Evolutionary conservation across 2,113 vertebrate genomes (phyloP).

Genomic region (Cinclus mexicanus): DNA sequence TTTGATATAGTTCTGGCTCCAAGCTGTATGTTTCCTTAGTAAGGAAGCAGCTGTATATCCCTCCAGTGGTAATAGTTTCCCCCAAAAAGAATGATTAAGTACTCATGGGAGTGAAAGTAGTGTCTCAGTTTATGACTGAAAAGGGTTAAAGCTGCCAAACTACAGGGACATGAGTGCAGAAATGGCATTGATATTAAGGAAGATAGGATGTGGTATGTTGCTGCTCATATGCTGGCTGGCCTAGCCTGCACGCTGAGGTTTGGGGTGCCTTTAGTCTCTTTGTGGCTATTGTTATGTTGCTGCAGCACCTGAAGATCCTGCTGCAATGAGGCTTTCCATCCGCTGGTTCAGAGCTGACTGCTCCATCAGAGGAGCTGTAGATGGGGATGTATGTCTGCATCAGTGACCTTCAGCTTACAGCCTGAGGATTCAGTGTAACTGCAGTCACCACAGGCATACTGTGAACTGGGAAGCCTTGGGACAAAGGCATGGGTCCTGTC

Average conservation of each 20-base stretch:
- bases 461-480: not conserved
- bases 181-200: not conserved
- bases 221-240: not conserved
- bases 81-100: fast-evolving
- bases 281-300: not conserved
- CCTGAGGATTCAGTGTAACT: not conserved
- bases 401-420: not conserved
- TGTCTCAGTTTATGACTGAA: not conserved
- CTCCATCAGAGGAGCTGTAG: not conserved
- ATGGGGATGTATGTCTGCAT: not conserved
- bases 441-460: not conserved
- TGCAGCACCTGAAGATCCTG: not conserved
- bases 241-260: not conserved
- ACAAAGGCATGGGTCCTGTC: not conserved
- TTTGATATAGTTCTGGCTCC: not conserved
- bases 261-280: not conserved
- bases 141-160: not conserved
- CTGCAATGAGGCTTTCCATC: not conserved
- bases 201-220: not conserved
- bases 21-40: not conserved
- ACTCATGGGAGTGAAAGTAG: not conserved
- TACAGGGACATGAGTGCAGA: not conserved
- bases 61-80: not conserved
- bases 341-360: fast-evolving
- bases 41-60: not conserved